A percentile compares a stretch with the other conserved stretches of the same genome.
Conservation (phyloP, 2,113 vertebrate species). For the Tachuris rubrigastra region DNA sequence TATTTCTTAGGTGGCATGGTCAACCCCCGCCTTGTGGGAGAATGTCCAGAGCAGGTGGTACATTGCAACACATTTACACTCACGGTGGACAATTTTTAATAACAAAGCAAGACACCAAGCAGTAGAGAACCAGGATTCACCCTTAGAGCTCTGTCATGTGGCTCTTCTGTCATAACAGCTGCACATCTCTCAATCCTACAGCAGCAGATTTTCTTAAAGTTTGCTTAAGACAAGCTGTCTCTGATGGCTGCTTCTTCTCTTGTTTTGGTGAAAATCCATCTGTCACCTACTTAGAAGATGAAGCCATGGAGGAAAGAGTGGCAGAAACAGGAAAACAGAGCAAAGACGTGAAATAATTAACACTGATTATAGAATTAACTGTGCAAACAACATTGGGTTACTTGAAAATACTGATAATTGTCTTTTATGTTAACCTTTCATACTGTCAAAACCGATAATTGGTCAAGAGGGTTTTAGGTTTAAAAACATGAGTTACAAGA, state of each 20-base stretch:
- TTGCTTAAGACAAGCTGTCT: conserved; percentile 31
- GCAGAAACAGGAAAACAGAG: background rate
- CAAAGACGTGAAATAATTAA: background rate
- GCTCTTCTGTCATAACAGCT: background rate
- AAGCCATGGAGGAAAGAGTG: background rate
- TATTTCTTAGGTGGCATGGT: background rate
- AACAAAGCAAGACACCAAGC: background rate
- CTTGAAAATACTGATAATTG: background rate
- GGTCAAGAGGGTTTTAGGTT: background rate
- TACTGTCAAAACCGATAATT: background rate
- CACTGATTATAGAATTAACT: background rate
- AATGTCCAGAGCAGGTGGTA: background rate
- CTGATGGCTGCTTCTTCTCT: conserved; percentile 16
- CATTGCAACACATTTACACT: background rate
- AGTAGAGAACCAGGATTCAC: background rate
- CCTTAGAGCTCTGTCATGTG: background rate
- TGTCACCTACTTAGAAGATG: background rate
- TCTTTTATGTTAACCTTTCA: background rate
- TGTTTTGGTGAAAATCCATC: conserved; percentile 43
- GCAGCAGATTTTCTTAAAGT: background rate
- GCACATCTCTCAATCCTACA: background rate
- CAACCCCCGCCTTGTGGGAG: background rate
- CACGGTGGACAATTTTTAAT: background rate
- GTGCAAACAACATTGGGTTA: background rate
- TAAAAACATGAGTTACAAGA: background rate